Percentiles rank a stretch among this genome's conserved stretches.
These are phyloP conservation scores for Chiloscyllium punctatum DNA, from an alignment of 2,797 vertebrate species.

Conservation along the genomic window DNA sequence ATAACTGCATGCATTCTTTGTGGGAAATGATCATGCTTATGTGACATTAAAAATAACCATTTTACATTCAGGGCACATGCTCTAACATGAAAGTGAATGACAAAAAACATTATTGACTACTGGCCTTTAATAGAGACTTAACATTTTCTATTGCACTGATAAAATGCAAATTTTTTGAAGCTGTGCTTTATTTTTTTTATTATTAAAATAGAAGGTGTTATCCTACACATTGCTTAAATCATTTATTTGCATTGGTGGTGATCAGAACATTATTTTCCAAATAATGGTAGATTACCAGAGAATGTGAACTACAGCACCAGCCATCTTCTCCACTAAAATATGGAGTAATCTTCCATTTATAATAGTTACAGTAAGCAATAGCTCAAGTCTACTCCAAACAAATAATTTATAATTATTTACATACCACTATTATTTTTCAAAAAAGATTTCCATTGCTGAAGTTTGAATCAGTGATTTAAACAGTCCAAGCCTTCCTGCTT, in stretches of 20 bases:
- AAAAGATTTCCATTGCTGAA: background rate
- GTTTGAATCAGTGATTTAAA: background rate
- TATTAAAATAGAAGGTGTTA: conserved; percentile 20
- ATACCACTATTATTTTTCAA: conserved; percentile 7
- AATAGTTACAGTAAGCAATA: conserved; percentile 3
- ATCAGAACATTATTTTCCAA: background rate
- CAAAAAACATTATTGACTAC: conserved; percentile 8
- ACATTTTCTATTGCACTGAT: conserved; percentile 7
- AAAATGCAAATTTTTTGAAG: conserved; percentile 27
- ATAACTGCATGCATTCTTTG: background rate
- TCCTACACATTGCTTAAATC: background rate
- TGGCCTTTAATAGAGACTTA: background rate
- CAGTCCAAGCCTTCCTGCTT: background rate
- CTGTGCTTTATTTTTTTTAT: conserved; percentile 21
- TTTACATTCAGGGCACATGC: background rate
- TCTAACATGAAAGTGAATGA: background rate
- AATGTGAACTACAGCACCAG: background rate
- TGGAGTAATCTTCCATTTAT: conserved; percentile 12
- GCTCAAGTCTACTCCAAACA: conserved; percentile 15
- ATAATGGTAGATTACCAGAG: background rate
- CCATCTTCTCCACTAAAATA: conserved; percentile 8
- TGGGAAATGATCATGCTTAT: background rate
- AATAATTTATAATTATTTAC: conserved; percentile 37
- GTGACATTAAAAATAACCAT: background rate
- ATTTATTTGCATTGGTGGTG: conserved; percentile 19